Evolutionary conservation across 1,140 invertebrate species (phyloP).

Genomic region (Nymphalis io): DNA sequence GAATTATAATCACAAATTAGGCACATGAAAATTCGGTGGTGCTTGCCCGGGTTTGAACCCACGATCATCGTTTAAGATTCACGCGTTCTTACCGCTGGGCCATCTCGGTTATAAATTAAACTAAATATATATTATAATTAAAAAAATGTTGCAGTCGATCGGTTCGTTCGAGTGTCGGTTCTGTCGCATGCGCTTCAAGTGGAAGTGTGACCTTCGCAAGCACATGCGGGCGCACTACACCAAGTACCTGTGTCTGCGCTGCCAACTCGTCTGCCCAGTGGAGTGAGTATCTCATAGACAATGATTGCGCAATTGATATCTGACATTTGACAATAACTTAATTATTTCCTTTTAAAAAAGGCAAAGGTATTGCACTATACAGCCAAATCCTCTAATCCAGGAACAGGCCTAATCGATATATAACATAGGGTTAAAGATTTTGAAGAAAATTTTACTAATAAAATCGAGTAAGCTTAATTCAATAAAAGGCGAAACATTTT

Average conservation of each 20-base stretch:
- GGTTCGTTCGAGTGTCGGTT: conserved; percentile 55
- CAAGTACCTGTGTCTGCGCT: conserved; percentile 57
- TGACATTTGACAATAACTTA: background rate
- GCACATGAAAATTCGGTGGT: too few species aligned
- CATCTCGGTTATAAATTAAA: too few species aligned
- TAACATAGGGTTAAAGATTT: background rate
- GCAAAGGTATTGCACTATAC: background rate
- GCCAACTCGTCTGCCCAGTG: conserved; percentile 50
- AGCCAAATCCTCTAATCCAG: background rate
- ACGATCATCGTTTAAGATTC: too few species aligned
- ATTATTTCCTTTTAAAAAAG: background rate
- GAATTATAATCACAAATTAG: too few species aligned
- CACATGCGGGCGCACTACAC: conserved; percentile 60
- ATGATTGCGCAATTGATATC: too few species aligned
- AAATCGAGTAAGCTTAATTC: too few species aligned
- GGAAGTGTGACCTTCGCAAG: conserved; percentile 49
- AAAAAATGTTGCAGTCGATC: conserved; percentile 39
- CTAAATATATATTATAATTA: too few species aligned
- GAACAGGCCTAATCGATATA: too few species aligned
- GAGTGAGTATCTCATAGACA: conserved; percentile 50
- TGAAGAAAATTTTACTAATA: too few species aligned
- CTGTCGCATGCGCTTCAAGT: conserved; percentile 60
- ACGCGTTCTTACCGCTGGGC: too few species aligned
- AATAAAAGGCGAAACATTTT: too few species aligned
- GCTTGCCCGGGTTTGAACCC: too few species aligned